Evolutionary conservation across 2,113 vertebrate species (phyloP).

Genomic region (Montifringilla adamsi): DNA sequence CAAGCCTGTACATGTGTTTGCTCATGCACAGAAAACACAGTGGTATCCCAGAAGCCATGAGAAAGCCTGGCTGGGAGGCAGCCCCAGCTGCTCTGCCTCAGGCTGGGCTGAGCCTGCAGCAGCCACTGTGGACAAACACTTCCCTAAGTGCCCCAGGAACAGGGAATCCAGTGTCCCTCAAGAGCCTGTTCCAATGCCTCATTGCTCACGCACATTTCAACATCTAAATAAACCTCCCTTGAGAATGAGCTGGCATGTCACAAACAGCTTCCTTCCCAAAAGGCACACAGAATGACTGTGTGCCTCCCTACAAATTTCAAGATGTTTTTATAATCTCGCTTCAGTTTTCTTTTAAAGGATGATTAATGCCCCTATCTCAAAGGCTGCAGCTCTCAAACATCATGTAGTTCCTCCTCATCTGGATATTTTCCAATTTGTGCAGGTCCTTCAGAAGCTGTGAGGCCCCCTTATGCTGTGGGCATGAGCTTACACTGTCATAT

Average conservation of each 20-base stretch:
- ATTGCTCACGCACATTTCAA: background rate
- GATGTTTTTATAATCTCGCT: background rate
- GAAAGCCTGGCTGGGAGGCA: background rate
- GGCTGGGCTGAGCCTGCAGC: background rate
- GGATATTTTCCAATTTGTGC: background rate
- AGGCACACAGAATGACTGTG: background rate
- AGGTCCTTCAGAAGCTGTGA: background rate
- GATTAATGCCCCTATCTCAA: background rate
- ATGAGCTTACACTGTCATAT: background rate
- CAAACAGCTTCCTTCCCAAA: background rate
- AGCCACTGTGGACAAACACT: rapidly evolving
- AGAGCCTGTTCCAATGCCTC: background rate
- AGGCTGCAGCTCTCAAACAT: background rate
- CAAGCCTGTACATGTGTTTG: background rate
- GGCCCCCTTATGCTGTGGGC: background rate
- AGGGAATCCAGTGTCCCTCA: background rate
- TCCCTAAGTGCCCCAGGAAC: background rate
- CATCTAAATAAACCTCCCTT: background rate
- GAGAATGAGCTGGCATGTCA: background rate
- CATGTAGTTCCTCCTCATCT: background rate
- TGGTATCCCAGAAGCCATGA: background rate
- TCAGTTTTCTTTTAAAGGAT: background rate
- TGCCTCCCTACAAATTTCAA: background rate
- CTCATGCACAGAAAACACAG: rapidly evolving
- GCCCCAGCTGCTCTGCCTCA: background rate